Conservation (phyloP, 2,797 vertebrate genomes). For the Okamejei kenojei region DNA sequence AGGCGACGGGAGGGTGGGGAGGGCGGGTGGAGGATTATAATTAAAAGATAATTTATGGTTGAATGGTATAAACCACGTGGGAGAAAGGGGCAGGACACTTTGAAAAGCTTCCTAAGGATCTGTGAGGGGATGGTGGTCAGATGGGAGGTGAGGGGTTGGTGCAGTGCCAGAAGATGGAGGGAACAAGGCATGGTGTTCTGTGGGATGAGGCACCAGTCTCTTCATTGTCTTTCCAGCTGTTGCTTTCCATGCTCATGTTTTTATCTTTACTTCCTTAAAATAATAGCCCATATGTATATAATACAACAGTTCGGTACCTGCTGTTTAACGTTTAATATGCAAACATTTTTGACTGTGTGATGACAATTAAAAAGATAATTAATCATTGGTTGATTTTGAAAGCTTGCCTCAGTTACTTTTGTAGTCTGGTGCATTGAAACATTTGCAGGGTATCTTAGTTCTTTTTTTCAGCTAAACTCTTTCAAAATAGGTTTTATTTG, state of each 20-base stretch:
- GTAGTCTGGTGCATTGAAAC: neutral
- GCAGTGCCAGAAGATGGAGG: neutral
- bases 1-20: neutral
- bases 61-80: neutral
- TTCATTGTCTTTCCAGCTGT: neutral
- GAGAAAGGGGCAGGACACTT: neutral
- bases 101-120: neutral
- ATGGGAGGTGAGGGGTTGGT: neutral
- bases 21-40: no score
- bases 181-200: neutral
- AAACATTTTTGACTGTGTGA: constrained; percentile 1
- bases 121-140: neutral
- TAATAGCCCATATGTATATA: neutral
- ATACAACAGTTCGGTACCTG: neutral
- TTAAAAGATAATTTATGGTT: neutral
- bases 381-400: neutral
- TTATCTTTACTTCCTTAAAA: neutral
- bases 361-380: neutral
- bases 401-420: neutral
- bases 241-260: neutral
- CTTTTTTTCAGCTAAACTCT: neutral
- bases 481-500: neutral
- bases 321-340: neutral
- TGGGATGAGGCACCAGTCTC: no score
- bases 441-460: neutral